These are phyloP conservation scores for Eptesicus fuscus DNA, from an alignment of 2,113 vertebrate genomes.

Conservation along the genomic window DNA sequence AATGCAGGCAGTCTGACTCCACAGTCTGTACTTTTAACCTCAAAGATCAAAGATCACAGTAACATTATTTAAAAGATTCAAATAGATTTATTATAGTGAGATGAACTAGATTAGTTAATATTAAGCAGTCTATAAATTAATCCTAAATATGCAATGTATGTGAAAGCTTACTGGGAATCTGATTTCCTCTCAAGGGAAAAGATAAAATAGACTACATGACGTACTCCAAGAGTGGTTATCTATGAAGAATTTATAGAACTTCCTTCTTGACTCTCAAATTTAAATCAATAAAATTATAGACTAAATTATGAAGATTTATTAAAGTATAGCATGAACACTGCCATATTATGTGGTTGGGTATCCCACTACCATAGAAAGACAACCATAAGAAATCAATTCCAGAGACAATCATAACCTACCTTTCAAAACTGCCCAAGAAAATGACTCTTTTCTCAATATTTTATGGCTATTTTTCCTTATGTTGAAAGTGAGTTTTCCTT, in stretches of 20 bases:
- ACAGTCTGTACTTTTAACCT: not conserved
- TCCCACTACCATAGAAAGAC: not conserved
- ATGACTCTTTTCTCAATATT: not conserved
- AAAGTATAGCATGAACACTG: not conserved
- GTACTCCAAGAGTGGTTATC: not conserved
- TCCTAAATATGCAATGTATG: not conserved
- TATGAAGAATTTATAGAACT: not conserved
- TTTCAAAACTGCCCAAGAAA: not conserved
- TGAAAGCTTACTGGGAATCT: not conserved
- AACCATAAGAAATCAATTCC: not conserved
- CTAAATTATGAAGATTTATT: not conserved
- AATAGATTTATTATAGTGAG: not conserved
- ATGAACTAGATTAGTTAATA: not conserved
- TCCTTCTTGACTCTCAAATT: not conserved
- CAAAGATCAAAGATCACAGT: not conserved
- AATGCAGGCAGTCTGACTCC: not conserved
- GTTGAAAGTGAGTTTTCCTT: not conserved
- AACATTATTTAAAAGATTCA: constrained; percentile 5
- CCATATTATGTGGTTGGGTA: not conserved
- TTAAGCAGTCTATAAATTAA: not conserved
- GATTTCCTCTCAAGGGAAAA: not conserved
- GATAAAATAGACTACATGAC: not conserved
- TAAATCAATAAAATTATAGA: not conserved
- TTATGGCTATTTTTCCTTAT: not conserved
- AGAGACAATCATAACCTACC: not conserved